Base-by-base conservation (phyloP, 2,888 invertebrate species). In the Diadegma fenestrale region DNA sequence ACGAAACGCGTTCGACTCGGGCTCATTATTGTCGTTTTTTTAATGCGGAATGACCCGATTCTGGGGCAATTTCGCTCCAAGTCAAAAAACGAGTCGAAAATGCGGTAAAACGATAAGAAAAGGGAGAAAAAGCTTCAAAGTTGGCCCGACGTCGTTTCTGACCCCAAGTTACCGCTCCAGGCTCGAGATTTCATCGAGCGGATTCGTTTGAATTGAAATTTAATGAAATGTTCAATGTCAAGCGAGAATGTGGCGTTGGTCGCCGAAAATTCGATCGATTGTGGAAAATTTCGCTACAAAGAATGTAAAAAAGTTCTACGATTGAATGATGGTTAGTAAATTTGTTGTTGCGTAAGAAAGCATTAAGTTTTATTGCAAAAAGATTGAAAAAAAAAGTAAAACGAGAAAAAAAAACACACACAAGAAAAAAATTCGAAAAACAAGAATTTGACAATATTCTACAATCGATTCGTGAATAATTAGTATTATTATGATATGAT, bases 341-440 rank as follows among this genome's bases (percentile, higher is more conserved):
- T 69, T 73, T 58, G n/a, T 26, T 75, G 33, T 58, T 19, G 91
- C 88, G 88, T 91, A 90, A 90, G 86, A 92, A 93, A 93, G 92
- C 93, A 92, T 92, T 92, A 91, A 89, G 89, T 93, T 93, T 93
- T 93, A 92, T 93, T 91, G 91, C 90, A 84, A 90, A 91, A 90
- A 91, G 88, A 73, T 22, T 22, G 17, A 22, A 37, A 58, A 41
- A 17, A 71, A 7, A 14, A 80, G 90, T 89, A 75, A 68, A 75
- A 75, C 90, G 89, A 71, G 85, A 83, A 91, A 89, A 61, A 69
- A 54, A 68, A 80, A 26, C 33, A n/a, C 37, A 58, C 54, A 77
- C 90, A 89, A 76, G 51, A 37, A 80, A 73, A 88, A 76, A 85
- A 58, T 89, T 75, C 86, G 88, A 88, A 88, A 80, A 54, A 87